Percentiles rank a stretch among this genome's conserved stretches.
Conservation (phyloP, 2,888 invertebrate species). For the Lochmaea capreae region DNA sequence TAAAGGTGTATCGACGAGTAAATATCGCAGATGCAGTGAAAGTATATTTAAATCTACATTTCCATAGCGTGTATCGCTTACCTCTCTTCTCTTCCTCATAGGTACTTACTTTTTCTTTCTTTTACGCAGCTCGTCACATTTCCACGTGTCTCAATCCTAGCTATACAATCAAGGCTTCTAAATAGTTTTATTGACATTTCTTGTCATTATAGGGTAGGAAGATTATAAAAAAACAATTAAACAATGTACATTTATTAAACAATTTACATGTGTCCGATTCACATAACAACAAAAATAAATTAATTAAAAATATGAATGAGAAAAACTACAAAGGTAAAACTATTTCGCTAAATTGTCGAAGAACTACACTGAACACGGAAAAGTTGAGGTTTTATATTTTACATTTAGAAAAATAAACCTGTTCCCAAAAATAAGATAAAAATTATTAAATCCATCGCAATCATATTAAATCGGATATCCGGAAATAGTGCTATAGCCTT, state of each 20-base stretch:
- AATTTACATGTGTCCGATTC: conserved; percentile 55
- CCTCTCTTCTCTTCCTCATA: no score
- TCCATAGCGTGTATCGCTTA: no score
- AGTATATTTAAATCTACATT: no score
- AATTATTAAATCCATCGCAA: background rate
- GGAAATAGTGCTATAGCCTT: no score
- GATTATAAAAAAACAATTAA: conserved; percentile 8
- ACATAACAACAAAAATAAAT: conserved; percentile 55
- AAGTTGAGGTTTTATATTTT: conserved; percentile 19
- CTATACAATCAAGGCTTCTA: no score
- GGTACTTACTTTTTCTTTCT: no score
- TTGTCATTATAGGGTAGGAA: background rate
- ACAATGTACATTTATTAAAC: conserved; percentile 48
- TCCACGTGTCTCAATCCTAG: no score
- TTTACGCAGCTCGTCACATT: no score
- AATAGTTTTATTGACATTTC: no score
- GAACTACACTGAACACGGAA: conserved; percentile 36
- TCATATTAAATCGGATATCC: no score
- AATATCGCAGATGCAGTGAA: no score
- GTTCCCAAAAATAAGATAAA: conserved; percentile 5
- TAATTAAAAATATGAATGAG: conserved; percentile 47
- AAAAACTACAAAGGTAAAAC: conserved; percentile 48
- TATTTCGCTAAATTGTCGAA: conserved; percentile 20
- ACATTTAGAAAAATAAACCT: background rate
- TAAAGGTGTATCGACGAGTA: no score